Percentiles rank a stretch among this genome's conserved stretches.
These are phyloP conservation scores for Melanocharis versteri DNA, from an alignment of 2,113 vertebrate genomes.

Conservation along the genomic window DNA sequence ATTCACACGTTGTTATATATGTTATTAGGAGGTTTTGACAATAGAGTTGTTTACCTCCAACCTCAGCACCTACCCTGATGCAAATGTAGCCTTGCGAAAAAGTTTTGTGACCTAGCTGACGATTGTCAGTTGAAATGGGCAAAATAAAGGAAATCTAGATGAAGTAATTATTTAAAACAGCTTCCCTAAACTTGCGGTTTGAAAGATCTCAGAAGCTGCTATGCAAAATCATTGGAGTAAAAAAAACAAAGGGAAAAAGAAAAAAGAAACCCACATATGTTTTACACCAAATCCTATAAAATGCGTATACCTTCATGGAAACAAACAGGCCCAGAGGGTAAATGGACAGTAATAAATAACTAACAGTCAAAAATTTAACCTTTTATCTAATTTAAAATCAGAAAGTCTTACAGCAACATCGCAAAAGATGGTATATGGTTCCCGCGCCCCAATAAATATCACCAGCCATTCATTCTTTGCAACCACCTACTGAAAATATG, in stretches of 20 bases:
- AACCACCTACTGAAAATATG: neutral
- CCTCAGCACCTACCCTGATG: neutral
- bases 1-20: neutral
- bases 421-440: neutral
- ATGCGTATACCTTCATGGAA: neutral
- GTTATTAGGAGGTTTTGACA: neutral
- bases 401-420: neutral
- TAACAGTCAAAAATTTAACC: neutral
- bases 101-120: neutral
- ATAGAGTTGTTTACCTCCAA: neutral
- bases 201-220: neutral
- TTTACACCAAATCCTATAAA: neutral
- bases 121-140: neutral
- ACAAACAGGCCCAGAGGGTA: neutral
- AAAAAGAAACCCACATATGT: fast-evolving
- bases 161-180: neutral
- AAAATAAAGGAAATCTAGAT: neutral
- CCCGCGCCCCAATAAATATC: neutral
- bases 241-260: neutral
- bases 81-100: neutral
- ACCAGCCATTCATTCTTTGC: neutral
- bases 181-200: neutral
- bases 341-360: neutral
- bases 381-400: neutral
- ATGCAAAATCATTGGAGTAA: neutral